Percentiles rank a stretch among this genome's conserved stretches.
phyloP scores from a whole-genome alignment of 2,113 vertebrate genomes.

The Cephalopholis sonnerati region DNA sequence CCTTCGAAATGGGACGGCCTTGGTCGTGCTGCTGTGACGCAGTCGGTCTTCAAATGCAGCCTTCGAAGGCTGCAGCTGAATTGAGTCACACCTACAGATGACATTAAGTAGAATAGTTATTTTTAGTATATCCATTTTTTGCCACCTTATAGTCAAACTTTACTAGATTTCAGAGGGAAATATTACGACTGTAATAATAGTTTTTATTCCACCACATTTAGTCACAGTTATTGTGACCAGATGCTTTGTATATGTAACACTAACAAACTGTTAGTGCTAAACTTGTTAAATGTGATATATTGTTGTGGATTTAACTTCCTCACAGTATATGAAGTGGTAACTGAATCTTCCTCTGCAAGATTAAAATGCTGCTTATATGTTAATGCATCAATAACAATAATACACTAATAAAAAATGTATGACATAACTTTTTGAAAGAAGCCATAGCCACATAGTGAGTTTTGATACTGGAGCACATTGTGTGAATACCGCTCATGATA shows the following conservation, averaged over 20 bases:
- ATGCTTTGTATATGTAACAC: neutral
- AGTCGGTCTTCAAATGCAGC: too few species aligned
- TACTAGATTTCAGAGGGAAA: neutral
- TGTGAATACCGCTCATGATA: too few species aligned
- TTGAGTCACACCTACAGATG: too few species aligned
- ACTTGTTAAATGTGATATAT: neutral
- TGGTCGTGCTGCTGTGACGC: too few species aligned
- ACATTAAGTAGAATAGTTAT: too few species aligned
- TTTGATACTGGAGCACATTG: neutral
- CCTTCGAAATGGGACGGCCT: too few species aligned
- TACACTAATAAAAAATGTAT: neutral
- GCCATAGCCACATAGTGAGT: neutral
- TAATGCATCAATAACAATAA: neutral
- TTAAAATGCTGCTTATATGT: neutral
- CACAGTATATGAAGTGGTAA: neutral
- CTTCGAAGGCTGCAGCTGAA: too few species aligned
- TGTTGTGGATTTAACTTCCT: neutral
- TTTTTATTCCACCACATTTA: neutral
- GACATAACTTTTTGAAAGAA: neutral
- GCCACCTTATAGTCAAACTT: neutral
- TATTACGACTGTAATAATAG: neutral
- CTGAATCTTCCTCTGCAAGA: neutral
- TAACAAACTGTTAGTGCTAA: neutral
- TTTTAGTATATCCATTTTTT: too few species aligned
- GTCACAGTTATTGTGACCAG: neutral